These are phyloP conservation scores for Falco rusticolus DNA, from an alignment of 2,797 vertebrate species.

Conservation along the genomic window DNA sequence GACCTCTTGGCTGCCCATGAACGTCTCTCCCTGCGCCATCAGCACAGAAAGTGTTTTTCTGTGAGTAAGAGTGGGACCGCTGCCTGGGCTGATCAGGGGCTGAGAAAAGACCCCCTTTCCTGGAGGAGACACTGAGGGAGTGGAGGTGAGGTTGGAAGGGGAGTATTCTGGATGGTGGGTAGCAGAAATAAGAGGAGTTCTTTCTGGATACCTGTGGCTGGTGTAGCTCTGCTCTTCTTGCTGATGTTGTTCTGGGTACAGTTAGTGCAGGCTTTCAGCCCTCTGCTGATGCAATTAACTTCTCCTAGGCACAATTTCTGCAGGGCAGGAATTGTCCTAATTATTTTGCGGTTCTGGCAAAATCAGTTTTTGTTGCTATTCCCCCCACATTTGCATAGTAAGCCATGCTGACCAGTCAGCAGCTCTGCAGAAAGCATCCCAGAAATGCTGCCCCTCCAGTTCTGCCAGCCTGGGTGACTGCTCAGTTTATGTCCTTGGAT, in stretches of 20 bases:
- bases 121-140: background rate
- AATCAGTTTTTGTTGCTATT: slow-evolving; percentile 51
- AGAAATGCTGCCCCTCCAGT: slow-evolving; percentile 62
- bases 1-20: background rate
- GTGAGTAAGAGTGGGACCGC: background rate
- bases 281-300: background rate
- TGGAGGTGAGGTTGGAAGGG: background rate
- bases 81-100: background rate
- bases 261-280: slow-evolving; percentile 7
- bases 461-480: slow-evolving; percentile 3
- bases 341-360: slow-evolving; percentile 56
- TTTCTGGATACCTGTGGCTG: background rate
- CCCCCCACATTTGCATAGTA: background rate
- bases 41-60: background rate
- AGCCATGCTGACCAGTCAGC: slow-evolving; percentile 14
- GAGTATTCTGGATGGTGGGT: background rate
- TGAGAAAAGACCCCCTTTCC: background rate
- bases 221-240: background rate
- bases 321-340: slow-evolving; percentile 44
- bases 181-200: background rate
- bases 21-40: background rate
- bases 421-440: slow-evolving; percentile 21
- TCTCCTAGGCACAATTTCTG: slow-evolving; percentile 31
- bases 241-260: background rate
- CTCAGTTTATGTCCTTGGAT: background rate